Evolutionary conservation across 1,140 invertebrate species (phyloP), one percentile per base, ranked within the genome.

Genomic region (Trigoniulus corallinus): DNA sequence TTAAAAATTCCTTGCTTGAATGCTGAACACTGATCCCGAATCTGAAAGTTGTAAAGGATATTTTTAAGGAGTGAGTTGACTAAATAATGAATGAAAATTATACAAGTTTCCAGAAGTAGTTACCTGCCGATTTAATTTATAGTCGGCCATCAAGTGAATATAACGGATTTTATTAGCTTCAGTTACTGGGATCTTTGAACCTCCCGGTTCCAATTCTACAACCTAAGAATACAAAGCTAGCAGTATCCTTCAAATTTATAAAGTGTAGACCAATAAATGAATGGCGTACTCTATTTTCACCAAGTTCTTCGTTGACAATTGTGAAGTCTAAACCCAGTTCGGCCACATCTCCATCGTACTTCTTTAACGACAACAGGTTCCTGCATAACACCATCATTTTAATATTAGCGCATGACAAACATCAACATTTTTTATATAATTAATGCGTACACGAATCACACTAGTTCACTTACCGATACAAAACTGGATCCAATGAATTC

Each of bases 61-160:
- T 44, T 18, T 10, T 12, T 43, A 48, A 46, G 37, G 48, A 52
- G 54, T 51, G 4, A 45, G 47, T 10, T 18, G 22, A 18, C 12
- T 1, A 15, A 54, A 24, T 12, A 27, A 53, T n/a, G 10, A 52
- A 40, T 15, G 26, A n/a, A 12, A 2, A 40, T 27, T 23, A 50
- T 24, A 44, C 27, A 27, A 44, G 25, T 42, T 45, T 2, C 12
- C 15, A 29, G 13, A 44, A 26, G 54, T 52, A 54, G 53, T 34
- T 34, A 72, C 69, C 72, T 94, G 89, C 60, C 80, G 81, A 65
- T 96, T 96, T 21, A 97, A 70, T 68, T 94, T 94, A 59, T 89
- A 95, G 71, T 97, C 88, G 1, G 93, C 91, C 67, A 98, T 82
- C 49, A 94, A 67, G 65, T 96, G 89, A 58, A 98, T 89, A 62